Evolutionary conservation across 2,113 vertebrate genomes (phyloP).

Genomic region (Sterrhoptilus dennistouni): DNA sequence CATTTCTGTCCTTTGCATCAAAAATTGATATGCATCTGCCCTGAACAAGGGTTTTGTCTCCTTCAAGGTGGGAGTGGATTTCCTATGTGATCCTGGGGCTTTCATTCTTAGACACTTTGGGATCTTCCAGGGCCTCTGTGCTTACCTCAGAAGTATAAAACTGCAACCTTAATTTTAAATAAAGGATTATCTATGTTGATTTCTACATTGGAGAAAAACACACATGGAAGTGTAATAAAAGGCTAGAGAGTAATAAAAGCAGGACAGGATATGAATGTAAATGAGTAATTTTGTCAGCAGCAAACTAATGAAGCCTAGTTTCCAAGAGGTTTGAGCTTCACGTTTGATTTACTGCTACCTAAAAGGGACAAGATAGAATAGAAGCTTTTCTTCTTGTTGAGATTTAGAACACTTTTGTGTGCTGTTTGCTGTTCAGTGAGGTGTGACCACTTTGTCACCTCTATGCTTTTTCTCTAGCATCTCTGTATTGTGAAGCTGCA

Average conservation of each 20-base stretch:
- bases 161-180: not conserved
- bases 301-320: not conserved
- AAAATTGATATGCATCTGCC: not conserved
- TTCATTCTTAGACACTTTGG: not conserved
- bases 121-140: not conserved
- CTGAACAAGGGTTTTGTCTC: not conserved
- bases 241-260: not conserved
- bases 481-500: not conserved
- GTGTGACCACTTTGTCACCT: not conserved
- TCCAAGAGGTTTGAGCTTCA: not conserved
- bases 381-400: not conserved
- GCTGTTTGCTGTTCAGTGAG: not conserved
- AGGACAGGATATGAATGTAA: not conserved
- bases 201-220: not conserved
- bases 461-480: not conserved
- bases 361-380: not conserved
- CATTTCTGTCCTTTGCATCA: not conserved
- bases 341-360: not conserved
- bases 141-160: not conserved
- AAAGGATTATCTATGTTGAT: not conserved
- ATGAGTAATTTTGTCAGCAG: not conserved
- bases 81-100: fast-evolving
- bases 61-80: not conserved
- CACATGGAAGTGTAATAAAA: not conserved
- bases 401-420: not conserved